phyloP scores from a whole-genome alignment of 2,888 invertebrate genomes.

The Drosophila gaucha region DNA sequence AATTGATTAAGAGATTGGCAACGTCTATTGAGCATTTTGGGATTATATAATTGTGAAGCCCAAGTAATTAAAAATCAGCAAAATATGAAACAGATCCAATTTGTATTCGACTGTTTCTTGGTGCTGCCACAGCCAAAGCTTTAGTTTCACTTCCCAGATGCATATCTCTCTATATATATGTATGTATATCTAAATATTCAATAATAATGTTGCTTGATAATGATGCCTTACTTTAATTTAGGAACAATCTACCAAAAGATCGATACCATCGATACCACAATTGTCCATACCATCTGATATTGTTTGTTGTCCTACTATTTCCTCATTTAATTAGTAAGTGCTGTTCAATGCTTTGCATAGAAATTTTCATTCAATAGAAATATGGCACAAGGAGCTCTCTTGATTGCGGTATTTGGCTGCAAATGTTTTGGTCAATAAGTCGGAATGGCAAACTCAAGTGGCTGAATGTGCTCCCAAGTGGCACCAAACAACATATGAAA shows the following conservation, averaged over 20 bases:
- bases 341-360: background rate
- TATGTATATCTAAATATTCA: background rate
- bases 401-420: slow-evolving; percentile 53
- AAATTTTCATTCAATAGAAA: no score
- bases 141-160: background rate
- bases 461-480: slow-evolving; percentile 44
- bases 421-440: slow-evolving; percentile 63
- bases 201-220: no score
- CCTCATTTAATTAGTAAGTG: slow-evolving; percentile 9
- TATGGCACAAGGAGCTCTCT: slow-evolving; percentile 24
- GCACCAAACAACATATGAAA: slow-evolving; percentile 42
- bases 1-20: no score
- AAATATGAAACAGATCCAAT: no score
- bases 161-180: background rate
- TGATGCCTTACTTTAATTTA: no score
- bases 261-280: background rate
- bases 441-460: slow-evolving; percentile 43
- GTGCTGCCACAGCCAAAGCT: no score
- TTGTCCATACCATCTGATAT: background rate
- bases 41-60: no score
- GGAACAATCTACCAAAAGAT: no score
- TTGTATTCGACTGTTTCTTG: no score
- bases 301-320: slow-evolving; percentile 9
- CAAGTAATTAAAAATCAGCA: no score
- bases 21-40: no score